Conservation (phyloP, 2,113 vertebrate species). For the Hemibates koningsi region DNA sequence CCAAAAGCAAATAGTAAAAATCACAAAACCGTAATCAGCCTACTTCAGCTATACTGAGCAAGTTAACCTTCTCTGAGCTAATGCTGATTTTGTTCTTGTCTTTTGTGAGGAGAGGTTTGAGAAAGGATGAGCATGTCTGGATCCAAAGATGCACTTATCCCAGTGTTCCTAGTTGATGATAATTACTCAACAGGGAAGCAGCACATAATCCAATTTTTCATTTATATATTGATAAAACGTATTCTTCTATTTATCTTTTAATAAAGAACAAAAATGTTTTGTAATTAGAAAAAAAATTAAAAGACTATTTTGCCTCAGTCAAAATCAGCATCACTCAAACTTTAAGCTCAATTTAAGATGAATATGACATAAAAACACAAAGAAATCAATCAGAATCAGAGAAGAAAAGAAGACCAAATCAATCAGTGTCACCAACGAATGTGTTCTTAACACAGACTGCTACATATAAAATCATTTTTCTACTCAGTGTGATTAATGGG, state of each 20-base stretch:
- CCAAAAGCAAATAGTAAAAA: background rate
- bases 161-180: background rate
- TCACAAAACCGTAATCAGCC: background rate
- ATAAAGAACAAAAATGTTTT: background rate
- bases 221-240: background rate
- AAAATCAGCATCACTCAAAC: background rate
- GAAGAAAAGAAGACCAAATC: background rate
- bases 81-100: background rate
- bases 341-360: background rate
- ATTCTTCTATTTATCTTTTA: background rate
- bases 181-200: background rate
- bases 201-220: background rate
- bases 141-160: background rate
- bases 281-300: background rate
- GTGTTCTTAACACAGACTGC: background rate
- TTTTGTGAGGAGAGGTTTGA: background rate
- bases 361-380: background rate
- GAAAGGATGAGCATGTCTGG: background rate
- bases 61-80: background rate
- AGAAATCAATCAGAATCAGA: background rate
- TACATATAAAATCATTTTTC: background rate
- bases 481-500: background rate
- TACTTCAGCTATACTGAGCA: background rate
- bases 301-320: background rate
- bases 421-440: background rate